phyloP scores from a whole-genome alignment of 2,113 vertebrate genomes.

The Dendrocopos noguchii region DNA sequence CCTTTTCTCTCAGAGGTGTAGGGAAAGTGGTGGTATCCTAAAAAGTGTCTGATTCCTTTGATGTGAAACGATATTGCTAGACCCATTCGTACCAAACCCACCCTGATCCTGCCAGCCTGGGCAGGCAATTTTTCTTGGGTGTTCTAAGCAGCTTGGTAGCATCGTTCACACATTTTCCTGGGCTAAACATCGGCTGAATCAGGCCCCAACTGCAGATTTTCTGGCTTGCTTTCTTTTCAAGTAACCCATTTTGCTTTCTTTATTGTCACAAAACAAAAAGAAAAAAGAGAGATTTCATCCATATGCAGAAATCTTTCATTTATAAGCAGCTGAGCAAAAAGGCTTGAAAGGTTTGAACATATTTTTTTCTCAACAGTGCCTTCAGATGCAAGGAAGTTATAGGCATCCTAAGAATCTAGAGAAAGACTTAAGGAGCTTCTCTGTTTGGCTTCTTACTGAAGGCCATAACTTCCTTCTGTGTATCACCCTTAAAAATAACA shows the following conservation, averaged over 20 bases:
- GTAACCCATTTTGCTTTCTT: background rate
- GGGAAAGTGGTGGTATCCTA: background rate
- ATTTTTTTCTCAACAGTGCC: background rate
- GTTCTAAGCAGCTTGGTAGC: background rate
- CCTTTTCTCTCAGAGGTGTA: background rate
- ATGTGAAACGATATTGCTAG: background rate
- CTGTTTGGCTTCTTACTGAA: background rate
- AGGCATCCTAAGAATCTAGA: background rate
- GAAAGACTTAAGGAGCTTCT: background rate
- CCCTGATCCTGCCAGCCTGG: background rate
- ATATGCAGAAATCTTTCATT: background rate
- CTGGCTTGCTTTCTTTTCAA: background rate
- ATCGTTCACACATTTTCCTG: background rate
- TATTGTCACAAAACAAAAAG: background rate
- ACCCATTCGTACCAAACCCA: background rate
- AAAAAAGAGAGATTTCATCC: background rate
- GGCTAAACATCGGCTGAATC: background rate
- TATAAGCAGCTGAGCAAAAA: background rate
- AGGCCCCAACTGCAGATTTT: background rate
- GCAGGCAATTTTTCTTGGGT: background rate
- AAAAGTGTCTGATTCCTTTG: background rate
- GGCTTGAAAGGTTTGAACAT: background rate
- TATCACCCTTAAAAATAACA: background rate
- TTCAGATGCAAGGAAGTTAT: background rate
- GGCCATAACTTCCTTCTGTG: background rate